A percentile compares a stretch with the other conserved stretches of the same genome.
Evolutionary conservation across 2,888 invertebrate genomes (phyloP).

Genomic region (Callyntrura sp.): DNA sequence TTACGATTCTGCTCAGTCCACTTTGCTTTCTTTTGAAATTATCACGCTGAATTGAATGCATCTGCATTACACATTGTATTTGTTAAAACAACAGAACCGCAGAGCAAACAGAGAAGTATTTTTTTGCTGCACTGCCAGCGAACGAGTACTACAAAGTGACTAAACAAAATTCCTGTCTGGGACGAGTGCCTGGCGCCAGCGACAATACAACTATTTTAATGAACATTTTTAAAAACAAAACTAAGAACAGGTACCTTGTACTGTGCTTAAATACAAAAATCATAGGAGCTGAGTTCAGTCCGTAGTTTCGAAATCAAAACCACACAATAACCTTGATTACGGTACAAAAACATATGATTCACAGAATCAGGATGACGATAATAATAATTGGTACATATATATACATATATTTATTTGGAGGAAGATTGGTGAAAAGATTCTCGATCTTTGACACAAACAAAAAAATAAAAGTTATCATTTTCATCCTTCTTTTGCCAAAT

Average conservation of each 20-base stretch:
- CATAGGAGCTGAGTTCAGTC: background rate
- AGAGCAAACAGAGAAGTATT: background rate
- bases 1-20: background rate
- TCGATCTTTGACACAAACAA: slow-evolving; percentile 46
- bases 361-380: slow-evolving; percentile 14
- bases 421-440: slow-evolving; percentile 41
- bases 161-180: slow-evolving; percentile 74
- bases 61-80: background rate
- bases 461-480: slow-evolving; percentile 51
- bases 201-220: slow-evolving; percentile 70
- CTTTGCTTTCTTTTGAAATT: slow-evolving; percentile 36
- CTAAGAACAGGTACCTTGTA: background rate
- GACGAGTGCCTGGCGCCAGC: slow-evolving; percentile 73
- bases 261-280: background rate
- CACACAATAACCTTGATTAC: slow-evolving; percentile 22
- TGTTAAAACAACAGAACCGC: background rate
- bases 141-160: background rate
- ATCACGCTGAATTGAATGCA: background rate
- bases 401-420: background rate
- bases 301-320: slow-evolving; percentile 21
- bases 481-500: background rate
- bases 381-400: background rate
- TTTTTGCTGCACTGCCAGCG: background rate
- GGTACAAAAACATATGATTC: slow-evolving; percentile 6
- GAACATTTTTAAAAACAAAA: slow-evolving; percentile 37